These are phyloP conservation scores for Spinus pinus DNA, from an alignment of 2,797 vertebrate genomes.

Conservation along the genomic window DNA sequence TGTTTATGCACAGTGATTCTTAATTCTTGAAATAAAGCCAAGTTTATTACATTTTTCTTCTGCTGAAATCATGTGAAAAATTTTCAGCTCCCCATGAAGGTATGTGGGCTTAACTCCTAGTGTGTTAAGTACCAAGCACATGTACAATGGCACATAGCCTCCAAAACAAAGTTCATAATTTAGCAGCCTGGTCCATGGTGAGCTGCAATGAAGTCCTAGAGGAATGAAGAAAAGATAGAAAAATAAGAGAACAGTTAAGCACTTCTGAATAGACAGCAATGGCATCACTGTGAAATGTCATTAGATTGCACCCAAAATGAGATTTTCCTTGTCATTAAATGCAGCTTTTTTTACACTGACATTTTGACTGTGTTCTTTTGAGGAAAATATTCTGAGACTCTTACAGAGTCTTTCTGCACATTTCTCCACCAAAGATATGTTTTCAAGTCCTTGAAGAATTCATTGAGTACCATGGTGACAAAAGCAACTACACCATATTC, in stretches of 20 bases:
- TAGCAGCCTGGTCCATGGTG: neutral
- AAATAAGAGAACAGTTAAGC: neutral
- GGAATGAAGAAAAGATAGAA: neutral
- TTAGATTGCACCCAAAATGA: neutral
- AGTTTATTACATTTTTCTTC: neutral
- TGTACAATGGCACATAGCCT: neutral
- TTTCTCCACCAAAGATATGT: neutral
- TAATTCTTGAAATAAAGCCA: neutral
- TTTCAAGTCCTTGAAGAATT: neutral
- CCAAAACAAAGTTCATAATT: neutral
- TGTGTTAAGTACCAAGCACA: neutral
- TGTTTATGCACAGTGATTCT: neutral
- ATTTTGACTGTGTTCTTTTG: neutral
- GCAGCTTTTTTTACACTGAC: neutral
- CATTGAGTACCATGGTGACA: neutral
- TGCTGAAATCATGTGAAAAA: neutral
- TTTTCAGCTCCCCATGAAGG: neutral
- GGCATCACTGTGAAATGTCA: neutral
- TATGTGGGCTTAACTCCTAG: neutral
- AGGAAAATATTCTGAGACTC: neutral
- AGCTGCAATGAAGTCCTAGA: neutral
- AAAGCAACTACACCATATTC: neutral
- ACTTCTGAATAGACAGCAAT: accelerated
- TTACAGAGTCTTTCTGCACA: neutral
- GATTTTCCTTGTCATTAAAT: neutral